Percentiles rank a stretch among this genome's conserved stretches.
Evolutionary conservation across 64 coral and sea anemone species (phyloP).

Genomic region (Porites lutea): DNA sequence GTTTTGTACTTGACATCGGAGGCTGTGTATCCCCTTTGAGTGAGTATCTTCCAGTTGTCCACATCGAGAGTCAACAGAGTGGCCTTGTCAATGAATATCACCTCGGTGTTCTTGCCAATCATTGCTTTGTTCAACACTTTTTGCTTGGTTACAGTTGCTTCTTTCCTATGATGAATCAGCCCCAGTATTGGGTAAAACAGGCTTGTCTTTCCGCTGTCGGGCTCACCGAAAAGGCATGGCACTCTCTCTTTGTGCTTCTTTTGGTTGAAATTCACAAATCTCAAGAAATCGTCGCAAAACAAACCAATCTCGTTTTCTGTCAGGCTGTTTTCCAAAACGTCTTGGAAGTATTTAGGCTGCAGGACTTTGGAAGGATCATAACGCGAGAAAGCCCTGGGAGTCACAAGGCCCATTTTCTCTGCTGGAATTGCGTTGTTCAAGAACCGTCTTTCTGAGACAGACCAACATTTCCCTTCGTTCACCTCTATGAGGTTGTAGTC

Average conservation of each 20-base stretch:
- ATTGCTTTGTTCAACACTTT: constrained; percentile 40
- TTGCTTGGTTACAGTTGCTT: constrained; percentile 31
- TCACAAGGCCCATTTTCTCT: constrained; percentile 16
- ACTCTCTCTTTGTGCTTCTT: constrained; percentile 55
- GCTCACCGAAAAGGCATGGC: not conserved
- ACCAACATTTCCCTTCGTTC: constrained; percentile 29
- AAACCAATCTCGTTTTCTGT: not conserved
- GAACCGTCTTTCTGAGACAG: not conserved
- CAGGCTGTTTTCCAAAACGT: constrained; percentile 52
- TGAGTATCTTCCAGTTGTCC: too few relatives aligned
- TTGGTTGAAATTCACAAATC: constrained; percentile 40
- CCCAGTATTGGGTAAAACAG: constrained; percentile 20
- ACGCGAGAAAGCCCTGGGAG: constrained; percentile 22
- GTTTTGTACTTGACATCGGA: too few relatives aligned
- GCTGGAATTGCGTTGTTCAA: not conserved
- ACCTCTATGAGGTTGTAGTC: constrained; percentile 29
- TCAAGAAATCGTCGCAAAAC: constrained; percentile 59
- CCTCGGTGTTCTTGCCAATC: constrained; percentile 21
- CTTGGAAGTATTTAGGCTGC: constrained; percentile 49
- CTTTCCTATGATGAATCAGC: constrained; percentile 14
- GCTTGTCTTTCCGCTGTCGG: constrained; percentile 46
- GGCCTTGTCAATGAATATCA: too few relatives aligned
- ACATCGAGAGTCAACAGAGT: too few relatives aligned
- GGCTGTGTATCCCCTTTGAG: too few relatives aligned
- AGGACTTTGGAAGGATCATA: constrained; percentile 18